Percentiles rank a stretch among this genome's conserved stretches.
phyloP scores from a whole-genome alignment of 2,797 vertebrate genomes.

The Typhlichthys eigenmanni region DNA sequence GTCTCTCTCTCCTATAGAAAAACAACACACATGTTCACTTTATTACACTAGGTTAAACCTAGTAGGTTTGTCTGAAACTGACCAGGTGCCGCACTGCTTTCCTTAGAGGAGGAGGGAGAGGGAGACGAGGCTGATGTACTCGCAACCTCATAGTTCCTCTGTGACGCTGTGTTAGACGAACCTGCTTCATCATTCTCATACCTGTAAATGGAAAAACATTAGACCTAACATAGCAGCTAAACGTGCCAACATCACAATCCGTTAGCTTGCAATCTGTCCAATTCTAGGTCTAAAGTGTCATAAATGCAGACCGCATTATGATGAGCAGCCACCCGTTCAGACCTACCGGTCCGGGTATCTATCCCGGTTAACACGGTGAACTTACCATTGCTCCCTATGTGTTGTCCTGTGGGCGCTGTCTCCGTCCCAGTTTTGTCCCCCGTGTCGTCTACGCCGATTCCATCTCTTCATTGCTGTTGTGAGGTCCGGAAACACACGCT shows the following conservation, averaged over 20 bases:
- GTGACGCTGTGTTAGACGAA: constrained; percentile 47
- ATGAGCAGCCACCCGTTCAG: neutral
- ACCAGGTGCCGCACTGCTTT: constrained; percentile 81
- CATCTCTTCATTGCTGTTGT: constrained; percentile 67
- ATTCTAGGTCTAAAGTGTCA: no score
- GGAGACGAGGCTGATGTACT: constrained; percentile 25
- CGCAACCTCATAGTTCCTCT: constrained; percentile 34
- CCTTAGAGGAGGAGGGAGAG: constrained; percentile 34
- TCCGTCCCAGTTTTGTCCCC: constrained; percentile 53
- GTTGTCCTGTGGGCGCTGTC: constrained; percentile 39
- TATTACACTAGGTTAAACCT: neutral
- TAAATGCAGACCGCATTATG: neutral
- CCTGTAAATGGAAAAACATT: constrained; percentile 28
- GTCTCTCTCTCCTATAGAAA: neutral
- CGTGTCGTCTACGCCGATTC: constrained; percentile 57
- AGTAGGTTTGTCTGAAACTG: constrained; percentile 30
- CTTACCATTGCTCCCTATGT: constrained; percentile 57
- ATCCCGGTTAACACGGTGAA: neutral
- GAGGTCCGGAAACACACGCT: neutral
- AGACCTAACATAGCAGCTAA: neutral
- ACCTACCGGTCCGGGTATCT: no score
- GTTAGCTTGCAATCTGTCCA: no score
- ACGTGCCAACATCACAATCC: no score
- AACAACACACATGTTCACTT: neutral
- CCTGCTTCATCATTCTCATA: constrained; percentile 45